Evolutionary conservation across 1,140 invertebrate genomes (phyloP).

Genomic region (Bathynomus jamesi): DNA sequence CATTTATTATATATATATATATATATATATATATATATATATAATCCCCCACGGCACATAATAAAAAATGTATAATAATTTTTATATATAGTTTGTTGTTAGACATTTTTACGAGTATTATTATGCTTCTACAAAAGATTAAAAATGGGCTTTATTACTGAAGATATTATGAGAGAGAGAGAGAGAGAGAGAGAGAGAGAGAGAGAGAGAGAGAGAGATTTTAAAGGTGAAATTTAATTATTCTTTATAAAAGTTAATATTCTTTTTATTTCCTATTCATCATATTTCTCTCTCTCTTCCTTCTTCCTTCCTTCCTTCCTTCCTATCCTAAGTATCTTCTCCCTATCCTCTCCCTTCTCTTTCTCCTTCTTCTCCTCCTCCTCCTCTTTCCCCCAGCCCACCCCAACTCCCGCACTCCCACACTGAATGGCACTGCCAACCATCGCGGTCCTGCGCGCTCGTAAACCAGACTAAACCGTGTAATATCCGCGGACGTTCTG

Average conservation of each 20-base stretch:
- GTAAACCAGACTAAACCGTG: not conserved
- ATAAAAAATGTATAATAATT: not conserved
- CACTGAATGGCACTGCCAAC: not conserved
- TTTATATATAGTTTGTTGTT: not conserved
- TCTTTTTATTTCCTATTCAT: not conserved
- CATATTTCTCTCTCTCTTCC: not conserved
- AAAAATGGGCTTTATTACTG: not conserved
- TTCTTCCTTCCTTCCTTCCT: not conserved
- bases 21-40: slow-evolving; percentile 1
- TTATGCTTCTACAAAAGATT: not conserved
- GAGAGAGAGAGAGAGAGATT: not conserved
- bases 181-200: not conserved
- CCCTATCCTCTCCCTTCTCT: not conserved
- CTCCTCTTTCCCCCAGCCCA: not conserved
- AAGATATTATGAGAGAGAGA: not conserved
- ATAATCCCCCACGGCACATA: not conserved
- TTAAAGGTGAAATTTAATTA: too few relatives aligned
- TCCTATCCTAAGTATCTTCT: not conserved
- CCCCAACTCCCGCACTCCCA: not conserved
- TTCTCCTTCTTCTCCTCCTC: not conserved
- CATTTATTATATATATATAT: not conserved
- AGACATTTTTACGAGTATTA: not conserved
- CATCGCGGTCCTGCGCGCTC: not conserved
- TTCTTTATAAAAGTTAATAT: too few relatives aligned
- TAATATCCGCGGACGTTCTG: not conserved